Evolutionary conservation across 2,888 invertebrate genomes (phyloP), one percentile per base, ranked within the genome.

Genomic region (Caenorhabditis auriculariae): DNA sequence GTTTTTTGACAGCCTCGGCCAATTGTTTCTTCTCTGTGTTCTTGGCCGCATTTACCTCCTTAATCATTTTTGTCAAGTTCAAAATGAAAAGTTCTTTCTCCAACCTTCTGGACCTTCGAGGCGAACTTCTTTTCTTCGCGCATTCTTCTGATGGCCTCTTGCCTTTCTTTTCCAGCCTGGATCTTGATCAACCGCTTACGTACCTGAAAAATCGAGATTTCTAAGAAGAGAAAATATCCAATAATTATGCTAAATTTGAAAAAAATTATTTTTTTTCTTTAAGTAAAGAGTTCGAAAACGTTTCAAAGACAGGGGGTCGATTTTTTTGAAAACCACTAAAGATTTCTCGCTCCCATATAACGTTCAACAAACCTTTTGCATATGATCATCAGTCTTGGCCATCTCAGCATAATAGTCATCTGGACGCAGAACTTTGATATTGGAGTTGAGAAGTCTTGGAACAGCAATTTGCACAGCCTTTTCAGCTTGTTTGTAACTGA

Each of bases 391-490:
- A 15, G 91, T 87, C 83, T 98, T 98, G 0, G 92, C 93, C 98
- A 98, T 98, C 86, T 98, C 92, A 0, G 96, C 98, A 84, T 94
- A 96, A 83, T 93, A 98, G 83, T 96, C 96, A 54, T 91, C 90
- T 0, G 98, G 98, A 83, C 90, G 87, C 78, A 88, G 89, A 0
- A 70, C 70, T 48, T 67, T 68, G 41, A 68, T 65, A 1, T 57
- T 54, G 35, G 64, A 43, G 12, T 88, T 87, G 60, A 91, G 89
- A 7, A 98, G 84, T 69, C 87, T 87, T 43, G 88, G 88, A 23
- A 96, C 86, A 0, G 89, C 91, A 66, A 90, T 88, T 26, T 91
- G 73, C 0, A 91, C 91, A 0, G 94, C 89, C 23, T 89, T 88
- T 81, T 95, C 84, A 1, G 86, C 86, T 75, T 85, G 85, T 29